These are phyloP conservation scores for Drosophila aff. DNA, from an alignment of 1,140 invertebrate species.

Conservation along the genomic window DNA sequence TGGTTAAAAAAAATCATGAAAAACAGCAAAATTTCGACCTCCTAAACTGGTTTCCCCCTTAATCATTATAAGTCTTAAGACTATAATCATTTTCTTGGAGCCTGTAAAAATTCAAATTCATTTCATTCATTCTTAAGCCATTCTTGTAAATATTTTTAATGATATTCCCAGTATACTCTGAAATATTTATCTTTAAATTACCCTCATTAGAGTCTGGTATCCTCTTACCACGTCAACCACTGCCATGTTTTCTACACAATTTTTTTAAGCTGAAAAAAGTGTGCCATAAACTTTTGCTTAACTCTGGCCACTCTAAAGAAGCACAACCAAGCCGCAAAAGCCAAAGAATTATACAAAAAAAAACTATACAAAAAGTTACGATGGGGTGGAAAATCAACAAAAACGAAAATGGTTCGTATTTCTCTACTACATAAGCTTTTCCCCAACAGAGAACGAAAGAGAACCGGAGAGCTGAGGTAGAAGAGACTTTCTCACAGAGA, in stretches of 20 bases:
- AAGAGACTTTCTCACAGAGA: slow-evolving; percentile 12
- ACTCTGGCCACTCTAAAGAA: slow-evolving; percentile 67
- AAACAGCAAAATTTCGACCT: too few relatives aligned
- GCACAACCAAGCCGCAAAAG: slow-evolving; percentile 64
- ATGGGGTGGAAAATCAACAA: slow-evolving; percentile 31
- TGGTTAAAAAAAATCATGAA: too few relatives aligned
- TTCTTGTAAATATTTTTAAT: not conserved
- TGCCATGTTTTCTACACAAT: slow-evolving; percentile 17
- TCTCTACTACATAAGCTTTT: slow-evolving; percentile 82
- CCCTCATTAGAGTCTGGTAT: not conserved
- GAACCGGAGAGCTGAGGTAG: slow-evolving; percentile 16
- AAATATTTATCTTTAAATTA: slow-evolving; percentile 1
- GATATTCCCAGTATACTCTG: not conserved
- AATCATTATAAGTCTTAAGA: too few relatives aligned
- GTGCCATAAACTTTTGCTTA: slow-evolving; percentile 49
- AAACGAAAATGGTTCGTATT: slow-evolving; percentile 51
- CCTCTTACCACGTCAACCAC: slow-evolving; percentile 2
- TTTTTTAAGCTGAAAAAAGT: slow-evolving; percentile 40
- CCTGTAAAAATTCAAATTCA: not conserved
- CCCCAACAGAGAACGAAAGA: slow-evolving; percentile 17
- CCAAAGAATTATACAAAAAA: slow-evolving; percentile 41
- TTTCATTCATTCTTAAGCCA: not conserved
- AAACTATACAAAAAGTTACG: slow-evolving; percentile 1
- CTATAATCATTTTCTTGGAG: not conserved
- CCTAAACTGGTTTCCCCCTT: too few relatives aligned